Base-by-base conservation (phyloP, 2,888 invertebrate species). In the Lasioglossum lativentre region DNA sequence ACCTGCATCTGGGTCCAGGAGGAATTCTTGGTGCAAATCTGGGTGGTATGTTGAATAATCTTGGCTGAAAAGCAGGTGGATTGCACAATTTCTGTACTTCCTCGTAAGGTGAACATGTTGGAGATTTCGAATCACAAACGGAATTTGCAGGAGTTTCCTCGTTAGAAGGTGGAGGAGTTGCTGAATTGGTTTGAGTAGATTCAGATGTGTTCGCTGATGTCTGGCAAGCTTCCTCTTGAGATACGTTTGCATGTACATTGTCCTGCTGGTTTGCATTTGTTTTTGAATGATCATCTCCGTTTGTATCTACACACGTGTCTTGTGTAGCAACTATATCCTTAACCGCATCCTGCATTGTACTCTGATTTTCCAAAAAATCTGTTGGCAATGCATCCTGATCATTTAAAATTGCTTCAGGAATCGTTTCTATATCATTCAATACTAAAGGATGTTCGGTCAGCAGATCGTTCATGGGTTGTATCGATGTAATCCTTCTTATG, bases 61-160 rank as follows among this genome's bases (percentile, higher is more conserved):
- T 78, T 34, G 82, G 30, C 19, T 83, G 68, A 77, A 80, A 87
- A 68, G 30, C 14, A 52, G 40, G n/a, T 40, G 71, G 19, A 59
- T 59, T 85, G 27, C 70, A 70, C n/a, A 40, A 59, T 30, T 85
- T 86, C 30, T 79, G 74, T 10, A 16, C n/a, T 74, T 85, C 82
- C 16, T 47, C 71, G 38, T 79, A 85, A 71, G 27, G 59, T 38
- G n/a, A 76, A 79, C 56, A 73, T 34, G 27, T n/a, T 8, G 72
- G 3, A 74, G 78, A 52, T 38, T n/a, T 27, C 10, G 76, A 40
- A 70, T 82, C 82, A 45, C 70, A 56, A 23, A 14, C 1, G 73
- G 4, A 71, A 14, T 74, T 76, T 27, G 63, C 19, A 1, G 82
- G 70, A 78, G 38, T 77, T n/a, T 76, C 81, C 70, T 85, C 78